These are phyloP conservation scores for Tinea trinotella DNA, from an alignment of 2,888 invertebrate genomes.

Conservation along the genomic window DNA sequence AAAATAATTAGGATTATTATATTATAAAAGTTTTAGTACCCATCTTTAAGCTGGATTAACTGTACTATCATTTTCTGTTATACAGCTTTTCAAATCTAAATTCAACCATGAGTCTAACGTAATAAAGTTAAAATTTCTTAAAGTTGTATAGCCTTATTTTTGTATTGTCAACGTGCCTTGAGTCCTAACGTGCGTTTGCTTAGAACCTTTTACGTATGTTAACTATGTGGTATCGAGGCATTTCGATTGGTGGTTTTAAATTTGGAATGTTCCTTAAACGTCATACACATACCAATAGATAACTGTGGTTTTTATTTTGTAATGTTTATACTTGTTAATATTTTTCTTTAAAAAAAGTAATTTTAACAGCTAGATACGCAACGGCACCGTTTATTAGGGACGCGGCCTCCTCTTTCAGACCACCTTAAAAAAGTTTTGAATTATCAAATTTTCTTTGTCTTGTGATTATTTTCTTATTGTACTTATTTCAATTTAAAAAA, in stretches of 20 bases:
- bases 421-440: too few species aligned
- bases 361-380: too few species aligned
- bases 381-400: too few species aligned
- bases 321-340: too few species aligned
- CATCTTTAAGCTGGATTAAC: background rate
- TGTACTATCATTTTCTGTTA: background rate
- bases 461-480: too few species aligned
- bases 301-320: too few species aligned
- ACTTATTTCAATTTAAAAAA: too few species aligned
- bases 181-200: background rate
- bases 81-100: background rate
- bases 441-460: too few species aligned
- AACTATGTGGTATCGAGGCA: background rate
- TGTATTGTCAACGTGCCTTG: background rate
- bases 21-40: background rate
- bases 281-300: background rate
- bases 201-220: slow-evolving; percentile 3
- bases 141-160: background rate
- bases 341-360: too few species aligned
- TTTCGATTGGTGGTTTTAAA: background rate
- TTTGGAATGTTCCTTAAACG: background rate
- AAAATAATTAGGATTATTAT: too few species aligned
- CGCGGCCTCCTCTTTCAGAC: too few species aligned
- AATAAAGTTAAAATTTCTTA: background rate
- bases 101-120: background rate